phyloP scores from a whole-genome alignment of 2,888 invertebrate species.

The Autographa gamma region DNA sequence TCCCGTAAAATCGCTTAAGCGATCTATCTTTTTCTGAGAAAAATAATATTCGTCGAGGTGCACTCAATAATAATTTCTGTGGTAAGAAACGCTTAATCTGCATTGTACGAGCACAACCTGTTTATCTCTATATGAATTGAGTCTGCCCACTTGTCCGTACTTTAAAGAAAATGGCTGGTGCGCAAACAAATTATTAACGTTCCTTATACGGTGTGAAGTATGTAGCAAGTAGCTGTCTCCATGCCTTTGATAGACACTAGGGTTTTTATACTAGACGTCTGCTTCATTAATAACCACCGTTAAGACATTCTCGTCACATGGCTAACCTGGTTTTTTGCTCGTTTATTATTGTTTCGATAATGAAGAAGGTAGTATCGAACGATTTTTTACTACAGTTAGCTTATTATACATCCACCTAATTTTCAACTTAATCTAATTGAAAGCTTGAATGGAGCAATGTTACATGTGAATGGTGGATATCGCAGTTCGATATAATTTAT shows the following conservation, averaged over 20 bases:
- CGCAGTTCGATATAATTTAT: background rate
- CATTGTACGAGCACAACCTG: conserved; percentile 70
- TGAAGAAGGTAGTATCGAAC: conserved; percentile 43
- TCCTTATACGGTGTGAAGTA: conserved; percentile 75
- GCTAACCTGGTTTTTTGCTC: conserved; percentile 71
- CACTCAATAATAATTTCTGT: conserved; percentile 78
- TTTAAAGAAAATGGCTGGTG: conserved; percentile 73
- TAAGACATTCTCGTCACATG: conserved; percentile 68
- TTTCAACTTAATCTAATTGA: background rate
- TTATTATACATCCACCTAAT: background rate
- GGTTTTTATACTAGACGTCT: conserved; percentile 70
- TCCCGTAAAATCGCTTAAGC: conserved; percentile 85
- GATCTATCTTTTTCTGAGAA: conserved; percentile 86
- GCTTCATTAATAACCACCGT: conserved; percentile 76
- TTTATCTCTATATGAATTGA: conserved; percentile 77
- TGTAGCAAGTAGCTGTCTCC: conserved; percentile 70
- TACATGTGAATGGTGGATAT: background rate
- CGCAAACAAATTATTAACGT: conserved; percentile 82
- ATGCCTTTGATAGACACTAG: conserved; percentile 70
- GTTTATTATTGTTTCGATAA: conserved; percentile 57
- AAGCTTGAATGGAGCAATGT: background rate
- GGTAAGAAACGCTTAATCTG: conserved; percentile 78
- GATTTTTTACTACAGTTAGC: conserved; percentile 28
- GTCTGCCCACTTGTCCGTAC: conserved; percentile 66
- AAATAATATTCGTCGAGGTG: conserved; percentile 79